A percentile compares a stretch with the other conserved stretches of the same genome.
phyloP scores from a whole-genome alignment of 2,888 invertebrate species.

The Leptinotarsa haldemani region DNA sequence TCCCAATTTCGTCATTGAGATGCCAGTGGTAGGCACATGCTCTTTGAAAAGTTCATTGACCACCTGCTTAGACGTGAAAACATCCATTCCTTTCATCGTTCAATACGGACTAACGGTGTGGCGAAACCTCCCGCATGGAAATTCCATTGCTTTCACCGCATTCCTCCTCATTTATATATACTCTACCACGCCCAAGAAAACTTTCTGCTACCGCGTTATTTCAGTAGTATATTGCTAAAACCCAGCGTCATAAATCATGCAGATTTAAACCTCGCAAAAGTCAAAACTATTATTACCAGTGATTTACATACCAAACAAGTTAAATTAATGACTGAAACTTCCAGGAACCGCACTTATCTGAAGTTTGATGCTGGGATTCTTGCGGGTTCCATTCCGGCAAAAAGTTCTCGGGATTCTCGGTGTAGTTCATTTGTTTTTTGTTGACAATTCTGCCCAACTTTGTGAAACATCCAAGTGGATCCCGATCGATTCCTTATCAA shows the following conservation, averaged over 20 bases:
- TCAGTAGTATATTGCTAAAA: constrained; percentile 17
- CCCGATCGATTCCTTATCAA: too few species aligned
- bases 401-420: background rate
- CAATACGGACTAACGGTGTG: background rate
- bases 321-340: constrained; percentile 16
- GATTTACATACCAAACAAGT: constrained; percentile 21
- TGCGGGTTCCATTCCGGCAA: background rate
- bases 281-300: constrained; percentile 20
- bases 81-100: too few species aligned
- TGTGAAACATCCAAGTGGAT: background rate
- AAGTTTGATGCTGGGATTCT: background rate
- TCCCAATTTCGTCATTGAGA: too few species aligned
- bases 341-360: constrained; percentile 10
- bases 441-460: background rate
- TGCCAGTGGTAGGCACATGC: too few species aligned
- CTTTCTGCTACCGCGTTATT: background rate
- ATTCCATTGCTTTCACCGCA: background rate
- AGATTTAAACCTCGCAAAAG: constrained; percentile 15
- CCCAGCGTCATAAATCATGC: constrained; percentile 14
- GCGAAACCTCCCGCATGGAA: background rate
- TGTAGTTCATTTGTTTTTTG: background rate
- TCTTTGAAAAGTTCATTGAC: too few species aligned
- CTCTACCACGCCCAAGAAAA: background rate
- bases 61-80: too few species aligned
- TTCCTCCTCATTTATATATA: constrained; percentile 13